Conservation (phyloP, 2,797 vertebrate species). For the Clamator glandarius region DNA sequence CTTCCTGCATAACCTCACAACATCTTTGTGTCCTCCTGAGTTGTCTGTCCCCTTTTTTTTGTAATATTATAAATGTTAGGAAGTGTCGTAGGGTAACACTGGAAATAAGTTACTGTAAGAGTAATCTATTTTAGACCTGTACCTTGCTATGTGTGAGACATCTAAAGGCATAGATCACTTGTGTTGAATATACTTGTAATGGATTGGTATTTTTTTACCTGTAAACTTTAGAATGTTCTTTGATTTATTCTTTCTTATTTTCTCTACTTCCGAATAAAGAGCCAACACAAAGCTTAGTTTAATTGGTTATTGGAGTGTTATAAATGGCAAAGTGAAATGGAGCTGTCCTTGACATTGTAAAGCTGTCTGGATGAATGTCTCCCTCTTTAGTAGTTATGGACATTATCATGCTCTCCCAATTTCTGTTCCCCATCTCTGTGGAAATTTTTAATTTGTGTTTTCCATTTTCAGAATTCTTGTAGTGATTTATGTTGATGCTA, state of each 20-base stretch:
- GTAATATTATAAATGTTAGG: background rate
- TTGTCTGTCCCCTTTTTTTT: background rate
- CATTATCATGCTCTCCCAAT: fast-evolving
- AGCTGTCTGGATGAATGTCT: background rate
- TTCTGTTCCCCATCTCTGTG: background rate
- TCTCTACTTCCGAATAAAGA: background rate
- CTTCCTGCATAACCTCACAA: too few relatives aligned
- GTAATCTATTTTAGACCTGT: background rate
- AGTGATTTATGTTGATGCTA: background rate
- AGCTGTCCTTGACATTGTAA: fast-evolving
- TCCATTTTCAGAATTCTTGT: background rate
- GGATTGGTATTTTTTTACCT: background rate
- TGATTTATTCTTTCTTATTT: background rate
- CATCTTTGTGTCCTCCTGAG: too few relatives aligned
- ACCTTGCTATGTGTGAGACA: background rate
- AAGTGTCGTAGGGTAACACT: background rate
- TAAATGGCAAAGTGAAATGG: background rate
- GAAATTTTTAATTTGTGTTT: background rate
- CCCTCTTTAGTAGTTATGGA: background rate
- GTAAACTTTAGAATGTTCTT: background rate
- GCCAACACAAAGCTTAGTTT: background rate
- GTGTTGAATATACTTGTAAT: background rate
- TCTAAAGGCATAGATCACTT: background rate
- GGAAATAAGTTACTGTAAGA: background rate
- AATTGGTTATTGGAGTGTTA: background rate